Conservation (phyloP, 2,797 vertebrate genomes). For the Sebastiscus tertius region DNA sequence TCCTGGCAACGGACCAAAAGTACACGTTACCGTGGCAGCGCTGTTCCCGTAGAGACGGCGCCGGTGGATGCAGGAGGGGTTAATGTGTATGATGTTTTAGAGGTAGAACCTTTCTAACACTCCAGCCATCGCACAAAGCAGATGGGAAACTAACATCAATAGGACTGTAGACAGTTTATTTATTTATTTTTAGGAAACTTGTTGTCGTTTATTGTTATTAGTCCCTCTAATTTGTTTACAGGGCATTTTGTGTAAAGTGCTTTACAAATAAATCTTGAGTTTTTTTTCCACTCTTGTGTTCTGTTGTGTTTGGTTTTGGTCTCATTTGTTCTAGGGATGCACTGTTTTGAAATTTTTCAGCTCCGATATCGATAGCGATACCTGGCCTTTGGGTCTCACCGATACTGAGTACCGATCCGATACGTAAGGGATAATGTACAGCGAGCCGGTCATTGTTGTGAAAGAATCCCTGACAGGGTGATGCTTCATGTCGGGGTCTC, state of each 20-base stretch:
- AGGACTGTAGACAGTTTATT: constrained; percentile 72
- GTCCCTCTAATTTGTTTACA: constrained; percentile 73
- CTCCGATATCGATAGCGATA: too few relatives aligned
- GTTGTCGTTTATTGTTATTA: constrained; percentile 52
- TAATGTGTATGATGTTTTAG: constrained; percentile 36
- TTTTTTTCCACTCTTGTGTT: constrained; percentile 58
- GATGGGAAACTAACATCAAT: constrained; percentile 67
- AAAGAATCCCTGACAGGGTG: too few relatives aligned
- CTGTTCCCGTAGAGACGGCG: background rate
- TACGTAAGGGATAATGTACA: too few relatives aligned
- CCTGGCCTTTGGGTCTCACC: too few relatives aligned
- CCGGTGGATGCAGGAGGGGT: constrained; percentile 11
- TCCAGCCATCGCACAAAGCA: constrained; percentile 43
- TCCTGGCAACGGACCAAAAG: constrained; percentile 29
- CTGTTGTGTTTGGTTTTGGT: constrained; percentile 27
- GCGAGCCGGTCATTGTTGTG: too few relatives aligned
- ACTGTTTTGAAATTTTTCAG: too few relatives aligned
- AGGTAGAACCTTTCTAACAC: constrained; percentile 72
- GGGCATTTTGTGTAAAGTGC: constrained; percentile 68
- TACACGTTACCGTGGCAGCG: background rate
- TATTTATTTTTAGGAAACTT: constrained; percentile 82
- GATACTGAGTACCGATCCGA: too few relatives aligned
- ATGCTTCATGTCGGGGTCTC: too few relatives aligned
- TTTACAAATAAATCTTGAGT: constrained; percentile 72
- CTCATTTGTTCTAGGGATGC: background rate